Percentiles rank a stretch among this genome's conserved stretches.
phyloP scores from a whole-genome alignment of 1,140 invertebrate species.

The Augochlora pura region DNA sequence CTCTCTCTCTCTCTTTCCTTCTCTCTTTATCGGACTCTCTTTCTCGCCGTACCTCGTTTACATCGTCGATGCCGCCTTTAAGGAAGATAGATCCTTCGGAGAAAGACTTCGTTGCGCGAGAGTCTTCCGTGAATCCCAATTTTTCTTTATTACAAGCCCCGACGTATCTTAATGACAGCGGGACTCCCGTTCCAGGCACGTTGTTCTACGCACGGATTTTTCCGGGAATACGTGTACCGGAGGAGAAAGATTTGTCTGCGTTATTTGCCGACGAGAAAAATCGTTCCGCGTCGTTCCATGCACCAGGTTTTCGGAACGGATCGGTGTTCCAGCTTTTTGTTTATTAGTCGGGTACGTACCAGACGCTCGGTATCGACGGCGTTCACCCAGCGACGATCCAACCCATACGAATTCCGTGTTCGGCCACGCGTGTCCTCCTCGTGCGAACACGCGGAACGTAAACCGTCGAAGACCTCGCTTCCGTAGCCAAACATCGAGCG shows the following conservation, averaged over 20 bases:
- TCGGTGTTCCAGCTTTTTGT: no score
- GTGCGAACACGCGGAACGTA: not conserved
- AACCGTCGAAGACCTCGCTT: not conserved
- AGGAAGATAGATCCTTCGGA: constrained; percentile 51
- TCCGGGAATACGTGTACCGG: not conserved
- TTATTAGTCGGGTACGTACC: not conserved
- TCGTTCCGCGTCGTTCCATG: not conserved
- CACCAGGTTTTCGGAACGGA: no score
- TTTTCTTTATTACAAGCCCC: constrained; percentile 44
- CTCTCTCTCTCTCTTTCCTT: constrained; percentile 12
- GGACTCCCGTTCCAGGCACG: not conserved
- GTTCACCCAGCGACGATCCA: not conserved
- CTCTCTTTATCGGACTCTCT: no score
- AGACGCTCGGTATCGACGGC: not conserved
- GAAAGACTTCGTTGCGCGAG: constrained; percentile 50
- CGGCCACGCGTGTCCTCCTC: not conserved
- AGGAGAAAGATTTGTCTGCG: no score
- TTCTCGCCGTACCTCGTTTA: constrained; percentile 49
- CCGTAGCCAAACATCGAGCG: not conserved
- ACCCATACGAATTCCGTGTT: not conserved
- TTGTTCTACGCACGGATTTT: constrained; percentile 27
- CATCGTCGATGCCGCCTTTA: constrained; percentile 48
- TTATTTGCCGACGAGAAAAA: no score
- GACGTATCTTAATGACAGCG: constrained; percentile 21
- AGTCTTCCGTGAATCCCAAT: constrained; percentile 44